Percentiles rank a stretch among this genome's conserved stretches.
These are phyloP conservation scores for Porphyrio hochstetteri DNA, from an alignment of 2,113 vertebrate species.

Conservation along the genomic window DNA sequence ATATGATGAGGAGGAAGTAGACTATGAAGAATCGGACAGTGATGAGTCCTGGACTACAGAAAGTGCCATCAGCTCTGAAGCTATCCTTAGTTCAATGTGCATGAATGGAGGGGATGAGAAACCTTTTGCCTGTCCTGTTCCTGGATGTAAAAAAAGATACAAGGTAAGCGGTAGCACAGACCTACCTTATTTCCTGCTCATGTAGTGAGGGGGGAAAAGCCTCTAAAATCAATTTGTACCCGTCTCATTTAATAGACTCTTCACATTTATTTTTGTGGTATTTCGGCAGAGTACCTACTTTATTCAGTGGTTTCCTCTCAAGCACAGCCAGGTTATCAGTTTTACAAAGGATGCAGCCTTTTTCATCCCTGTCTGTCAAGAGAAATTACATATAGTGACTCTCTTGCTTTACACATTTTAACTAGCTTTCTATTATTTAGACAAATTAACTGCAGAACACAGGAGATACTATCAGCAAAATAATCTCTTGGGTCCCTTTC, in stretches of 20 bases:
- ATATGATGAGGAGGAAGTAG: slow-evolving; percentile 96
- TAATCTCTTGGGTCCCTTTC: background rate
- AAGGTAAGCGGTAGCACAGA: slow-evolving; percentile 78
- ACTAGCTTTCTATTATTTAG: background rate
- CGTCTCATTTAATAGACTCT: background rate
- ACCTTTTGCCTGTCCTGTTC: slow-evolving; percentile 96
- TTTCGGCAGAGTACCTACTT: background rate
- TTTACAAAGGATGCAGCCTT: background rate
- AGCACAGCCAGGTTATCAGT: background rate
- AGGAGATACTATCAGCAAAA: background rate
- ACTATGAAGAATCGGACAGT: slow-evolving; percentile 98
- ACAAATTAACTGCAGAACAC: background rate
- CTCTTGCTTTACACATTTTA: background rate
- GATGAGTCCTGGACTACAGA: slow-evolving; percentile 99
- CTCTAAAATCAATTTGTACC: background rate
- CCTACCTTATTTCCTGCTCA: background rate
- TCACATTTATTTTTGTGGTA: background rate
- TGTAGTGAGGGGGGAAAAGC: background rate
- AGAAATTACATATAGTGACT: background rate
- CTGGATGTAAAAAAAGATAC: slow-evolving; percentile 98
- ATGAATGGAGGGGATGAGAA: slow-evolving; percentile 99
- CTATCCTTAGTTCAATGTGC: slow-evolving; percentile 98
- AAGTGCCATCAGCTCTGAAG: slow-evolving; percentile 98
- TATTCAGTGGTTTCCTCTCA: background rate
- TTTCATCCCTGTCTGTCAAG: background rate